Conservation (phyloP, 2,113 vertebrate genomes). For the Nesospiza acunhae region DNA sequence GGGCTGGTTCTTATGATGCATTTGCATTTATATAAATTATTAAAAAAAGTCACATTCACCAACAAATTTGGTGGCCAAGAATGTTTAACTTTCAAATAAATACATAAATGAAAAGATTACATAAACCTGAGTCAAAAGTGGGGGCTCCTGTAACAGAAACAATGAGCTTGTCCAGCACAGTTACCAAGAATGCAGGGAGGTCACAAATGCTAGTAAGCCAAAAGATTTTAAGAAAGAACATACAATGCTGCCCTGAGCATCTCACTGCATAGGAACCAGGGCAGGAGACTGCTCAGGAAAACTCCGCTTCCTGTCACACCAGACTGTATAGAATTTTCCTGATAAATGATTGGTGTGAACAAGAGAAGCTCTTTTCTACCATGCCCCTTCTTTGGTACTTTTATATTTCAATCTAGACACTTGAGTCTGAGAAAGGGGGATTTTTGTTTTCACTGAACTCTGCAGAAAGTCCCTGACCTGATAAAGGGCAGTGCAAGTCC, state of each 20-base stretch:
- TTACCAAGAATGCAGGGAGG: not conserved
- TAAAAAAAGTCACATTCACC: too few species aligned
- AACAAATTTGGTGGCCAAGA: not conserved
- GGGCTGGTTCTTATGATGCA: not conserved
- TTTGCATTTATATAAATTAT: not conserved
- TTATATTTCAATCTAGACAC: not conserved
- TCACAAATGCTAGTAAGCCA: not conserved
- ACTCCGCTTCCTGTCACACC: not conserved
- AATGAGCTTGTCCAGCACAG: not conserved
- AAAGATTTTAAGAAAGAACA: not conserved
- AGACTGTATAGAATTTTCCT: not conserved
- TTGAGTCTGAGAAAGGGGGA: not conserved
- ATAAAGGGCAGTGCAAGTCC: not conserved
- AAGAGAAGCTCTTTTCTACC: not conserved
- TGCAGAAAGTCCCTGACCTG: not conserved
- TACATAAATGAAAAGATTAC: not conserved
- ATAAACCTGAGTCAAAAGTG: not conserved
- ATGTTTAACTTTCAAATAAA: not conserved
- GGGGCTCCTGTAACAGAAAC: not conserved
- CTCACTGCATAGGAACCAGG: not conserved
- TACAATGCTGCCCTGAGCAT: not conserved
- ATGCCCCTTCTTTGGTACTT: rapidly evolving
- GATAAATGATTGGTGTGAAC: not conserved
- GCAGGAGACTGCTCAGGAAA: not conserved
- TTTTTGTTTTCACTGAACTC: not conserved